These are phyloP conservation scores for Fringilla coelebs DNA, from an alignment of 2,797 vertebrate species.

Conservation along the genomic window DNA sequence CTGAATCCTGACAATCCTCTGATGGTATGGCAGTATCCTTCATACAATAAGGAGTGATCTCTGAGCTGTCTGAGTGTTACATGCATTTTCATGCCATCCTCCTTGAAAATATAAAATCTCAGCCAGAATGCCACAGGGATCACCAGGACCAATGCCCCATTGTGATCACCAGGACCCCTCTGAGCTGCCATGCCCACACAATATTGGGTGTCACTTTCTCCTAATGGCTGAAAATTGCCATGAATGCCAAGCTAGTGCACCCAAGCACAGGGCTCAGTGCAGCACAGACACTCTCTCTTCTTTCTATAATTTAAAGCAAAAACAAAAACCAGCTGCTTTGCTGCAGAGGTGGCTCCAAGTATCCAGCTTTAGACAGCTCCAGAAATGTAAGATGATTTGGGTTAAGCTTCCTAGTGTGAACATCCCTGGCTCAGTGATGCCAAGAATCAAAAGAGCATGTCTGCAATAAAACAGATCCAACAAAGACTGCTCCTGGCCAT, in stretches of 20 bases:
- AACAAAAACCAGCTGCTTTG: slow-evolving; percentile 13
- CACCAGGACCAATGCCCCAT: background rate
- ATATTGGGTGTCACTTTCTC: background rate
- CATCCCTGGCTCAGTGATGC: background rate
- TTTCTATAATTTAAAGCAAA: background rate
- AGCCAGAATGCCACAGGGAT: background rate
- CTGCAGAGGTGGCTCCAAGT: slow-evolving; percentile 2
- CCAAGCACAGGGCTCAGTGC: background rate
- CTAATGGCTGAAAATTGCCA: background rate
- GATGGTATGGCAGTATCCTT: background rate
- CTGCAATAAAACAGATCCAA: slow-evolving; percentile 30
- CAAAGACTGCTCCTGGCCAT: background rate
- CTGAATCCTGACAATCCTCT: background rate
- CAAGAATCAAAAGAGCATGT: background rate
- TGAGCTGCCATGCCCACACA: background rate
- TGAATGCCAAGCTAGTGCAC: background rate
- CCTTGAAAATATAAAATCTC: background rate
- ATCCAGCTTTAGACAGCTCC: slow-evolving; percentile 14
- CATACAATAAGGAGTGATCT: background rate
- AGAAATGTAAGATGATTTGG: slow-evolving; percentile 21
- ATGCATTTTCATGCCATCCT: background rate
- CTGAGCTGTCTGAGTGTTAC: background rate
- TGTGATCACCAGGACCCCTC: background rate
- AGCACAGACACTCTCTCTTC: background rate
- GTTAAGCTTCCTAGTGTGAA: slow-evolving; percentile 28